Evolutionary conservation across 2,113 vertebrate species (phyloP).

Genomic region (Acanthisitta chloris): DNA sequence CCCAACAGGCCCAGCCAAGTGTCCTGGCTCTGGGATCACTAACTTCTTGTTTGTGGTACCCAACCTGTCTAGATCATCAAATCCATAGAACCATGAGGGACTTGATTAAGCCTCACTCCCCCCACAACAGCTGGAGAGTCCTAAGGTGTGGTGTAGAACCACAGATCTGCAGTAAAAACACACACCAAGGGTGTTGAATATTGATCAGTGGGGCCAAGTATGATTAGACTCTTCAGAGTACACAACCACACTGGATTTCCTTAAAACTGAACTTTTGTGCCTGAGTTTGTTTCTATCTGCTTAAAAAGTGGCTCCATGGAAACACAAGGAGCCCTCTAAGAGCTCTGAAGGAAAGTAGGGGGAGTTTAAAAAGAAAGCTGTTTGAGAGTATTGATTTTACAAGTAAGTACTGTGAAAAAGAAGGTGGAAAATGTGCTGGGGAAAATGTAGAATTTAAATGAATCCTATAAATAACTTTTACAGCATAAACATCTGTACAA

Average conservation of each 20-base stretch:
- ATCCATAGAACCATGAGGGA: background rate
- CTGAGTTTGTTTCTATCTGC: slow-evolving; percentile 33
- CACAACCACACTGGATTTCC: background rate
- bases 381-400: slow-evolving; percentile 65
- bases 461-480: slow-evolving; percentile 67
- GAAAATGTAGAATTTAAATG: slow-evolving; percentile 67
- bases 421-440: slow-evolving; percentile 62
- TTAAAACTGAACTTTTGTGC: slow-evolving; percentile 4
- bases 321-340: slow-evolving; percentile 5
- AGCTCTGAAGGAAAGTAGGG: slow-evolving; percentile 25
- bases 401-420: slow-evolving; percentile 61
- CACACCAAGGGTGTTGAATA: background rate
- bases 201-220: background rate
- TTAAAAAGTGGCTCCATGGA: slow-evolving; percentile 51
- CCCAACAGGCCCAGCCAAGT: background rate
- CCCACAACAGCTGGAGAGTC: background rate
- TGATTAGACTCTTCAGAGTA: background rate
- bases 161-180: background rate
- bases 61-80: background rate
- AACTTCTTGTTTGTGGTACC: background rate
- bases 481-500: slow-evolving; percentile 65
- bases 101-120: background rate
- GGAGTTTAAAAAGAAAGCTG: slow-evolving; percentile 46
- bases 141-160: background rate
- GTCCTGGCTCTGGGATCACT: background rate